Evolutionary conservation across 2,888 invertebrate species (phyloP), one percentile per base, ranked within the genome.

Genomic region (Clepsis dumicolana): DNA sequence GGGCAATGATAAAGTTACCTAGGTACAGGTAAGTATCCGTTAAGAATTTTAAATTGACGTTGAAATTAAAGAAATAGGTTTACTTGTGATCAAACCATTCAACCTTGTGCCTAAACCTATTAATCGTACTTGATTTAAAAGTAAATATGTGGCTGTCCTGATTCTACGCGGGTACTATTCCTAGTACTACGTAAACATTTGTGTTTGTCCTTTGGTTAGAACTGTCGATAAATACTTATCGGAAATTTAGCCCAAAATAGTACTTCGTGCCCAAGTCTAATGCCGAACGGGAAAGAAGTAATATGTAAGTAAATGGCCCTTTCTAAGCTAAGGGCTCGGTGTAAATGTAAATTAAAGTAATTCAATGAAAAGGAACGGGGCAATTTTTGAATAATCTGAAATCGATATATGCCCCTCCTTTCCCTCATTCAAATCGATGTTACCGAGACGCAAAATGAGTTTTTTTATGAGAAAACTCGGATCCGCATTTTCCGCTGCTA

Each of bases 341-440:
- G 63, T 63, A 63, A 63, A 63, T 63, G 63, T 8, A 41, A 63
- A 53, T 63, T 41, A 41, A 38, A 53, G 53, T 63, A 63, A 63
- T 53, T 63, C 63, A 35, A 63, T 63, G 27, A 63, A 63, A 61
- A 10, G 48, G 25, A 35, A 25, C 62, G 63, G 38, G 27, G 38
- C 53, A 41, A 38, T 53, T 53, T 61, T 41, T 63, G 41, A 53
- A 63, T 63, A 63, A 63, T 63, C 63, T 29, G 63, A 41, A 63
- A 63, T 53, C 27, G 63, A 63, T 63, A 63, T 53, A 54, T 44
- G 53, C 44, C 41, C 18, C 50, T 52, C 5, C 32, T 65, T 65
- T n/a, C 29, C 52, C 41, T 44, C 60, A 44, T 60, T 52, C 29
- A 8, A 52, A 16, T 53, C 32, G 14, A 25, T 61, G 61, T 66